These are phyloP conservation scores for Agonopterix arenella DNA, from an alignment of 2,888 invertebrate genomes.

Conservation along the genomic window DNA sequence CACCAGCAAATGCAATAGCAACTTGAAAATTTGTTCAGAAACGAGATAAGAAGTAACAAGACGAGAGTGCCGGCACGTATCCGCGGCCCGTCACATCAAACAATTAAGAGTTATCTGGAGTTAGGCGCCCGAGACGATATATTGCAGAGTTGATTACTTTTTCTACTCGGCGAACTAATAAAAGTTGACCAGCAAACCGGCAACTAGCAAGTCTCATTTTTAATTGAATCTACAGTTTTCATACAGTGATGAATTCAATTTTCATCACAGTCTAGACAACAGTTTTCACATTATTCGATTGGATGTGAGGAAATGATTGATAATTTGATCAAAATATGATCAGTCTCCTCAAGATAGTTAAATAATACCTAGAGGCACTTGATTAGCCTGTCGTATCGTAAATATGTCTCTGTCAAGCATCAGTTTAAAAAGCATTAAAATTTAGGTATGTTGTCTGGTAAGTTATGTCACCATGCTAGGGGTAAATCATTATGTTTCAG, in stretches of 20 bases:
- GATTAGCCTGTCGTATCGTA: too few relatives aligned
- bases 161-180: conserved; percentile 60
- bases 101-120: conserved; percentile 60
- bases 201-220: conserved; percentile 44
- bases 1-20: conserved; percentile 26
- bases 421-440: too few relatives aligned
- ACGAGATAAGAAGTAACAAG: conserved; percentile 31
- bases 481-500: too few relatives aligned
- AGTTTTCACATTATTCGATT: too few relatives aligned
- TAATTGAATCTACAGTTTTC: conserved; percentile 51
- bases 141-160: conserved; percentile 65
- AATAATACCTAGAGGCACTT: too few relatives aligned
- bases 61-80: conserved; percentile 19
- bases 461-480: too few relatives aligned
- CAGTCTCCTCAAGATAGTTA: too few relatives aligned
- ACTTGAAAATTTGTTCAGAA: conserved; percentile 33
- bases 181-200: conserved; percentile 61
- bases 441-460: too few relatives aligned
- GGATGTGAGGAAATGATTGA: too few relatives aligned
- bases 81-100: conserved; percentile 45
- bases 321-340: too few relatives aligned
- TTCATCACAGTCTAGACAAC: too few relatives aligned
- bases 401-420: too few relatives aligned
- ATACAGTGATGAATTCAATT: conserved; percentile 12
- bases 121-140: conserved; percentile 47